A percentile compares a stretch with the other conserved stretches of the same genome.
phyloP scores from a whole-genome alignment of 2,888 invertebrate genomes.

The Ferdinandea cuprea region DNA sequence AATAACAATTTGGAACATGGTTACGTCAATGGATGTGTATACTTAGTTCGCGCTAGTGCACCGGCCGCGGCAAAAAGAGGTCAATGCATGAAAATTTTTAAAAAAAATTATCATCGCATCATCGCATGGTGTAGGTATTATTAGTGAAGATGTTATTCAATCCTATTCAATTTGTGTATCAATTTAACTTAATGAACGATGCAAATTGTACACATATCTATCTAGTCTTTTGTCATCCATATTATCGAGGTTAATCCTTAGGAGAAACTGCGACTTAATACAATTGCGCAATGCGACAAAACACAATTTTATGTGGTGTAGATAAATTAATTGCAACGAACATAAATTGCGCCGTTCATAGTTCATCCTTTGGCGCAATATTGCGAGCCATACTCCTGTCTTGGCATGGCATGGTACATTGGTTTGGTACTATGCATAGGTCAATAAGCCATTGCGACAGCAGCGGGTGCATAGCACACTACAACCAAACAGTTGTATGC shows the following conservation, averaged over 20 bases:
- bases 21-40: conserved; percentile 43
- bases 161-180: conserved; percentile 44
- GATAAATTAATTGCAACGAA: too few species aligned
- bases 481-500: not conserved
- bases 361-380: conserved; percentile 34
- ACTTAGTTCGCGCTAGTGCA: conserved; percentile 27
- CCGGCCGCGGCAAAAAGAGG: conserved; percentile 40
- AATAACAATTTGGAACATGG: conserved; percentile 34
- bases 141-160: conserved; percentile 49
- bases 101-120: conserved; percentile 25
- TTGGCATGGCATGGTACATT: too few species aligned
- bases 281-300: conserved; percentile 13
- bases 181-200: conserved; percentile 31
- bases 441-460: conserved; percentile 17
- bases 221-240: not conserved
- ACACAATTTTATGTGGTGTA: not conserved
- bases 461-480: not conserved
- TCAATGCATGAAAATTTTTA: conserved; percentile 30
- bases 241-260: conserved; percentile 38
- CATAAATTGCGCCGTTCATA: too few species aligned
- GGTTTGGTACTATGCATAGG: conserved; percentile 32
- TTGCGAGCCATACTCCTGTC: not conserved
- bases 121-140: not conserved
- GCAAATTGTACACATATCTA: conserved; percentile 15
- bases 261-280: not conserved